Base-by-base conservation (phyloP, 2,888 invertebrate genomes). In the Standfussiana lucernea region DNA sequence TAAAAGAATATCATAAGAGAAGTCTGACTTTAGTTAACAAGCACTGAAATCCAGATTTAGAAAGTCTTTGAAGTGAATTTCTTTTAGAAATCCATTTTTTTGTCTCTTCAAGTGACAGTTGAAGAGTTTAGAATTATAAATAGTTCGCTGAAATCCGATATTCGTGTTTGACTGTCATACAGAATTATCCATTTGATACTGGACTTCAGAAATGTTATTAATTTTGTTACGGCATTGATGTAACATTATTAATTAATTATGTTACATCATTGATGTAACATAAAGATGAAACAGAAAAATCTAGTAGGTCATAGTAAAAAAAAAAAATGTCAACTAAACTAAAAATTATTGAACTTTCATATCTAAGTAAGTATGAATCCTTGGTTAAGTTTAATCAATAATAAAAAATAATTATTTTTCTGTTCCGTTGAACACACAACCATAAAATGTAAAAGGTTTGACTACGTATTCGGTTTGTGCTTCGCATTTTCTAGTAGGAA, bases 61-160 rank as follows among this genome's bases (percentile, higher is more conserved):
- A 75, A 61, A 47, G 64, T 75, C 68, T 82, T 82, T 75, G 71
- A 84, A 84, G 82, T 73, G 24, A 42, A 28, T 64, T 59, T 72
- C 28, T 72, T 84, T 84, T 37, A 56, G 28, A 61, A 65, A 84
- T 68, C 7, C 21, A 62, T 66, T 80, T 75, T 75, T 72, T 75
- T 71, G 59, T 64, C 18, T 32, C 21, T 7, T 32, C 40, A 64
- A n/a, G 64, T 79, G 70, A 73, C 70, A 78, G 45, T 61, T 35
- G 47, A 62, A 37, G 50, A 40, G 32, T 47, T 79, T 70, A 45
- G 68, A 79, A 75, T 79, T 73, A 53, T 65, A 80, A 84, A 80
- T 80, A 75, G 45, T 69, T 66, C 47, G n/a, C 28, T 62, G 80
- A 66, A 66, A 80, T 69, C 11, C 5, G 59, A 82, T 67, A 56